These are phyloP conservation scores for Sesia apiformis DNA, from an alignment of 2,888 invertebrate genomes.

Conservation along the genomic window DNA sequence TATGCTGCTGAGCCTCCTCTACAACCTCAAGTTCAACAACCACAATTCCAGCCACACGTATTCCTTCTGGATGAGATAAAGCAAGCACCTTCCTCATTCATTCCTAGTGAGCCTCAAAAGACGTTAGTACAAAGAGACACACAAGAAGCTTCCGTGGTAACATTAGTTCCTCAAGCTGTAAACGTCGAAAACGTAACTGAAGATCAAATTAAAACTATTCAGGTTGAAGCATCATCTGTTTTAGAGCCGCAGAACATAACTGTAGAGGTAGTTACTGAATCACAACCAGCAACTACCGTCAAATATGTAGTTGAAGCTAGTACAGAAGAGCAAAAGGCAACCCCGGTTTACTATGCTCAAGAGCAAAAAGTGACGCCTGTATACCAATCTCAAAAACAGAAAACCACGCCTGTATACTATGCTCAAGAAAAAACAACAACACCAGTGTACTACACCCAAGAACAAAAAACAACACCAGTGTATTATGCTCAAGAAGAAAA, in stretches of 20 bases:
- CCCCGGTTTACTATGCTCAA: slow-evolving; percentile 51
- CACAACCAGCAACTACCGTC: slow-evolving; percentile 43
- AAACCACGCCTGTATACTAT: slow-evolving; percentile 52
- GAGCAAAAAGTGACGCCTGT: slow-evolving; percentile 30
- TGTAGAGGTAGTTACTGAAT: slow-evolving; percentile 30
- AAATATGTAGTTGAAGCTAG: slow-evolving; percentile 41
- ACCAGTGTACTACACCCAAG: slow-evolving; percentile 63
- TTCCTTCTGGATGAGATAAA: slow-evolving; percentile 41
- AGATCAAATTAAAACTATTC: slow-evolving; percentile 12
- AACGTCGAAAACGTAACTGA: slow-evolving; percentile 34
- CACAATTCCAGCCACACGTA: slow-evolving; percentile 21
- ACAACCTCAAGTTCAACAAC: slow-evolving; percentile 21
- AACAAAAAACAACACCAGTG: slow-evolving; percentile 31
- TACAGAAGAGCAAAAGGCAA: slow-evolving; percentile 16
- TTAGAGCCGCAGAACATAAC: slow-evolving; percentile 36
- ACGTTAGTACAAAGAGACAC: slow-evolving; percentile 58
- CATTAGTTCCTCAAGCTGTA: slow-evolving; percentile 39
- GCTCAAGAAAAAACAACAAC: slow-evolving; percentile 36
- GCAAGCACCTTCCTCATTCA: slow-evolving; percentile 31
- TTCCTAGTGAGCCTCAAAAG: slow-evolving; percentile 31
- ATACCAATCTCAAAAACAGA: slow-evolving; percentile 53
- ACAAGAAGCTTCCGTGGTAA: slow-evolving; percentile 40
- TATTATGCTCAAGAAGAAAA: slow-evolving; percentile 53
- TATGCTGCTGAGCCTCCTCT: slow-evolving; percentile 35
- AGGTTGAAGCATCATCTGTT: slow-evolving; percentile 26